phyloP scores from a whole-genome alignment of 2,888 invertebrate genomes.

The Orchesellides sinensis region DNA sequence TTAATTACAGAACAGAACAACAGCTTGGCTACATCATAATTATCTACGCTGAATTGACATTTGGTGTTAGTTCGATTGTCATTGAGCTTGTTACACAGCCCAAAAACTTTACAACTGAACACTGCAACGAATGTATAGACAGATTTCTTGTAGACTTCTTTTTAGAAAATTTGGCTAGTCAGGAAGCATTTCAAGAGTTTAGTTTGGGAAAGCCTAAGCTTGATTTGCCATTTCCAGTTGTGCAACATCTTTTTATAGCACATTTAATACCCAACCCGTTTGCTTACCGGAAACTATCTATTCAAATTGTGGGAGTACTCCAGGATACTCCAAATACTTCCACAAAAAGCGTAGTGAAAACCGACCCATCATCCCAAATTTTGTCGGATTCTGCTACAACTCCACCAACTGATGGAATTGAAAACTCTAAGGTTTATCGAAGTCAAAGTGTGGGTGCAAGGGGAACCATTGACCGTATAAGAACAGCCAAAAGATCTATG shows the following conservation, averaged over 20 bases:
- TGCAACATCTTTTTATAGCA: slow-evolving; percentile 22
- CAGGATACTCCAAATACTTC: slow-evolving; percentile 8
- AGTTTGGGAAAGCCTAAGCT: slow-evolving; percentile 26
- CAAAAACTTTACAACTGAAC: slow-evolving; percentile 63
- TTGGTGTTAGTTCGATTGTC: slow-evolving; percentile 41
- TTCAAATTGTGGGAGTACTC: slow-evolving; percentile 52
- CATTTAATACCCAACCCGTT: slow-evolving; percentile 35
- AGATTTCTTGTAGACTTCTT: slow-evolving; percentile 43
- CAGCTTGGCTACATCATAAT: slow-evolving; percentile 65
- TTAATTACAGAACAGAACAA: slow-evolving; percentile 49
- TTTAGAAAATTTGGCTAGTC: neutral
- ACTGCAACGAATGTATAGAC: slow-evolving; percentile 65
- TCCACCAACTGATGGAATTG: neutral
- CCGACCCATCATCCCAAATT: neutral
- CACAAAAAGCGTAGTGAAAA: slow-evolving; percentile 3
- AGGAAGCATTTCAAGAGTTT: slow-evolving; percentile 19
- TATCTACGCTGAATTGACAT: slow-evolving; percentile 41
- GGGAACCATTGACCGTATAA: neutral
- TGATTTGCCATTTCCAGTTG: neutral
- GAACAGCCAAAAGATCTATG: slow-evolving; percentile 19
- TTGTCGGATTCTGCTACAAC: neutral
- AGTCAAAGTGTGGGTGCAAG: neutral
- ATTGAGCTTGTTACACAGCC: slow-evolving; percentile 61
- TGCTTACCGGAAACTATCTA: slow-evolving; percentile 45
- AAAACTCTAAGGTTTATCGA: neutral